Evolutionary conservation across 2,113 vertebrate genomes (phyloP), one percentile per base, ranked within the genome.

Genomic region (Rhodinocichla rosea): DNA sequence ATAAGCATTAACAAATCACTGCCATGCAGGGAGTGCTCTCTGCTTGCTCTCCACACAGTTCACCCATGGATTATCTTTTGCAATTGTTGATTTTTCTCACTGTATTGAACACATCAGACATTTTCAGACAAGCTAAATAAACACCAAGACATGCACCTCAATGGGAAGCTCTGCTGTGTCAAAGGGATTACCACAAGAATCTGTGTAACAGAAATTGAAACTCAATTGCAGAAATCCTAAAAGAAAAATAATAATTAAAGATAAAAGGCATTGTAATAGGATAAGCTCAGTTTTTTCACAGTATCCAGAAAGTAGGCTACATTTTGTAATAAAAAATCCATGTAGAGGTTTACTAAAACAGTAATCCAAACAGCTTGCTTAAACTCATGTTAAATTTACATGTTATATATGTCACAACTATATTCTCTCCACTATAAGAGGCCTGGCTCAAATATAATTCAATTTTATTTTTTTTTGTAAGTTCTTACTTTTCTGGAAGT

Each of bases 21-120:
- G 60, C 49, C 11, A 26, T 2, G 45, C 59, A 67, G 12, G 10
- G 24, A 82, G 39, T 1, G 1, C 37, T 32, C 71, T 52, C 55
- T 42, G 23, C 39, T 82, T 45, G 44, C 39, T 60, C 40, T 52
- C 21, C 9, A 3, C n/a, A 4, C 35, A 30, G 26, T 52, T 60
- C 45, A 13, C 44, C 35, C 56, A 37, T 0, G 0, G 60, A 75
- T 93, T 52, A 77, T 28, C 78, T 70, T 68, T 63, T 23, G 33
- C 50, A 50, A 9, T 2, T 68, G 56, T 45, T 78, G 45, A 30
- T 75, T 85, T 82, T 86, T 68, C 53, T 81, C 63, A 77, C 40
- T 1, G 0, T 19, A 37, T 12, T 9, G 5, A 32, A 18, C 0
- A 3, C 15, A 47, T 47, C 30, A 49, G 71, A 47, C 21, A 35